Conservation (phyloP, 2,797 vertebrate species). For the Gallirallus australis region DNA sequence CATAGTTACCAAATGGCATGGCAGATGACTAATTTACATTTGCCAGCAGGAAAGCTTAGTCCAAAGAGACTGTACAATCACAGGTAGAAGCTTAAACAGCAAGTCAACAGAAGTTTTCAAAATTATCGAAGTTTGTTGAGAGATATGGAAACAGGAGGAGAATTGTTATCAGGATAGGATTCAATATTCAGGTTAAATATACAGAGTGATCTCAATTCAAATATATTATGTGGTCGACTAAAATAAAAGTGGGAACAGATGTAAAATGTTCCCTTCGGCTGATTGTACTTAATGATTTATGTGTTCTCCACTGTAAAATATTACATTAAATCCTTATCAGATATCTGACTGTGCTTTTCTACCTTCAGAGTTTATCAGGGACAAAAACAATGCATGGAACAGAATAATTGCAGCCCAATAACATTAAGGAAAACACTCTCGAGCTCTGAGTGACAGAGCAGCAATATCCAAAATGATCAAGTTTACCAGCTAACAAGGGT, state of each 20-base stretch:
- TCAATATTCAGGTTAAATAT: slow-evolving; percentile 58
- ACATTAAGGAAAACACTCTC: neutral
- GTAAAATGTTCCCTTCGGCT: neutral
- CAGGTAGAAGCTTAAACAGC: slow-evolving; percentile 6
- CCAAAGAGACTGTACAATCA: neutral
- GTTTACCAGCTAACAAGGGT: neutral
- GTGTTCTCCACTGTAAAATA: neutral
- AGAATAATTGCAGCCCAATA: neutral
- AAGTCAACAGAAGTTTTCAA: slow-evolving; percentile 36
- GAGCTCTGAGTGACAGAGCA: neutral
- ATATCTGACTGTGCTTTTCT: neutral
- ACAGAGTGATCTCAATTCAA: slow-evolving; percentile 17
- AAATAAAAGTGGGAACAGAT: neutral
- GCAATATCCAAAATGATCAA: neutral
- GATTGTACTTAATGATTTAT: neutral
- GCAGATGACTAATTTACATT: neutral
- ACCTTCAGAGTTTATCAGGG: neutral
- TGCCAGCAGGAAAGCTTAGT: neutral
- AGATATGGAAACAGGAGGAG: neutral
- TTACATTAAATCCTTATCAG: neutral
- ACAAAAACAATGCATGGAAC: neutral
- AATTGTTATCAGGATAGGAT: slow-evolving; percentile 20
- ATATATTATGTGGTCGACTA: neutral
- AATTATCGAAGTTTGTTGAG: slow-evolving; percentile 6
- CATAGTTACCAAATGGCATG: neutral